Conservation (phyloP, 2,888 invertebrate species). For the Drosophila suboccidentalis region DNA sequence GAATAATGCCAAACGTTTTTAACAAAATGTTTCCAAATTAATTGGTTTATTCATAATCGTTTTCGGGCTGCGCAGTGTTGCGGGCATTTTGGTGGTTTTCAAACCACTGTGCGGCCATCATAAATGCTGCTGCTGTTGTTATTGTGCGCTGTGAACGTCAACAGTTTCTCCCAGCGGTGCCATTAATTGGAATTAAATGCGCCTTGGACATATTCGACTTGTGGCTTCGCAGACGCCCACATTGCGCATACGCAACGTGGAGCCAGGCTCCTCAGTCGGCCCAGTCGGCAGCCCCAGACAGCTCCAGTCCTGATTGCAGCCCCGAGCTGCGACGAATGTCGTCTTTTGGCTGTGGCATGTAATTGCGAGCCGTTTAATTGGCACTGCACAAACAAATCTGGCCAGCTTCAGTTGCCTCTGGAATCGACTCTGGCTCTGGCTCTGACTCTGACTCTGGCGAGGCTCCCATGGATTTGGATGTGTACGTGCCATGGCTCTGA, state of each 20-base stretch:
- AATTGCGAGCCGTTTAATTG: slow-evolving; percentile 66
- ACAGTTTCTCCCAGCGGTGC: slow-evolving; percentile 35
- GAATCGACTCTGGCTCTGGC: slow-evolving; percentile 27
- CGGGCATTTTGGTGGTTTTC: background rate
- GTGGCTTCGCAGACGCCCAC: slow-evolving; percentile 29
- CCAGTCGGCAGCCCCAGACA: slow-evolving; percentile 5
- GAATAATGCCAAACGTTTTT: background rate
- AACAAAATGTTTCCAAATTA: too few relatives aligned
- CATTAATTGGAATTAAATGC: slow-evolving; percentile 47
- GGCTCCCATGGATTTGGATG: slow-evolving; percentile 1
- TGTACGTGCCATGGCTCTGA: slow-evolving; percentile 63
- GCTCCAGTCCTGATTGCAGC: slow-evolving; percentile 4
- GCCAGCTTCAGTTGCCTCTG: slow-evolving; percentile 17
- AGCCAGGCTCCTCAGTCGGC: slow-evolving; percentile 2
- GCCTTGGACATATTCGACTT: slow-evolving; percentile 33
- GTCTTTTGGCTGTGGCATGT: slow-evolving; percentile 36
- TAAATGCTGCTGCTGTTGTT: slow-evolving; percentile 11
- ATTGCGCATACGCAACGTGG: slow-evolving; percentile 56
- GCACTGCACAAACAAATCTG: slow-evolving; percentile 47
- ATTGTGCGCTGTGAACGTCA: slow-evolving; percentile 16
- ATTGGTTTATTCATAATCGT: background rate
- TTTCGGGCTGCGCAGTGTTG: background rate
- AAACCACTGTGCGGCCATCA: slow-evolving; percentile 26
- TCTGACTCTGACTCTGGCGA: background rate
- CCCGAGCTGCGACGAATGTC: background rate